Conservation (phyloP, 2,888 invertebrate species). For the Andrena chrysosceles region DNA sequence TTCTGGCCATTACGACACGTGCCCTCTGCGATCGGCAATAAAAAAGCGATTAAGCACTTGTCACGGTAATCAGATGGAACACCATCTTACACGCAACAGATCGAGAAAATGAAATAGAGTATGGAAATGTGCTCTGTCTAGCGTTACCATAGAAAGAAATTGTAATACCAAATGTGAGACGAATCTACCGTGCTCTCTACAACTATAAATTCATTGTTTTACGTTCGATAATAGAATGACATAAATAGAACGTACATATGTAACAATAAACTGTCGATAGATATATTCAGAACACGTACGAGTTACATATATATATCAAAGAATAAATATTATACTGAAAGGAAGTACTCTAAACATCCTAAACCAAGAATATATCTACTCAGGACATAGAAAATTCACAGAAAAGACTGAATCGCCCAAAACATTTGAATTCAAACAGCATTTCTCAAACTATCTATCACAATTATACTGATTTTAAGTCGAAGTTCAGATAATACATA, state of each 20-base stretch:
- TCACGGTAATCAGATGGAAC: constrained; percentile 51
- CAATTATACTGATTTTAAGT: background rate
- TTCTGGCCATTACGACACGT: constrained; percentile 33
- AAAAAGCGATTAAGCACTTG: constrained; percentile 52
- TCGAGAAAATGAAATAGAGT: constrained; percentile 44
- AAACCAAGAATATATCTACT: constrained; percentile 54
- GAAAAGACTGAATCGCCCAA: constrained; percentile 51
- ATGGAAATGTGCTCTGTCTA: constrained; percentile 59
- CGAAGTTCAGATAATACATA: background rate
- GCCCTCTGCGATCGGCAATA: constrained; percentile 36
- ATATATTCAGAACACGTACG: constrained; percentile 50
- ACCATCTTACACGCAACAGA: constrained; percentile 48
- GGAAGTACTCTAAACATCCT: constrained; percentile 55
- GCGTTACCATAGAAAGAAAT: constrained; percentile 61
- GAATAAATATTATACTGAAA: constrained; percentile 35
- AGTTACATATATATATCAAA: constrained; percentile 60
- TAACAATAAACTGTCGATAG: constrained; percentile 44
- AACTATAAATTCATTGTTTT: constrained; percentile 50
- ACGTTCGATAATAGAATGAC: constrained; percentile 47
- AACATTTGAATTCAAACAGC: constrained; percentile 54
- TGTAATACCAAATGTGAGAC: constrained; percentile 44
- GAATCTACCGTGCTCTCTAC: constrained; percentile 71
- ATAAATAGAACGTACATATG: constrained; percentile 40
- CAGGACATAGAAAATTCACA: constrained; percentile 51
- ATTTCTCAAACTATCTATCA: constrained; percentile 66